These are phyloP conservation scores for Nerophis lumbriciformis DNA, from an alignment of 2,113 vertebrate species.

Conservation along the genomic window DNA sequence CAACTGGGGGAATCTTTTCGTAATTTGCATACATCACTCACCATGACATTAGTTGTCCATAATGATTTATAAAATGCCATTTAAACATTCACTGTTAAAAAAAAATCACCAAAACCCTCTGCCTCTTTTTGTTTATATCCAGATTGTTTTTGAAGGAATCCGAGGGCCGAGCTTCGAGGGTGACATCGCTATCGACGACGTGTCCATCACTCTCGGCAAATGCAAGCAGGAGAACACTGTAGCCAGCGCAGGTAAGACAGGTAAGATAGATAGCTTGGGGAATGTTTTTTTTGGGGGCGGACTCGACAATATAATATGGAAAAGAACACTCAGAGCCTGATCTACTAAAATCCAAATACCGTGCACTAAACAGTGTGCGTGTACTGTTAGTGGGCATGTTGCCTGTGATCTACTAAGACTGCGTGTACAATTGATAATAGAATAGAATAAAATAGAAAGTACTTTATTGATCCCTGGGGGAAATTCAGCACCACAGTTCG, in stretches of 20 bases:
- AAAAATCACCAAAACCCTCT: neutral
- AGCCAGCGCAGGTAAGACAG: slow-evolving; percentile 73
- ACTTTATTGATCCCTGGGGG: no score
- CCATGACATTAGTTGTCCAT: neutral
- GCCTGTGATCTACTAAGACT: no score
- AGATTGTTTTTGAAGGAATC: slow-evolving; percentile 96
- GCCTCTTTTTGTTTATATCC: slow-evolving; percentile 28
- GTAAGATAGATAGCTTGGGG: slow-evolving; percentile 45
- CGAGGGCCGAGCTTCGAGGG: slow-evolving; percentile 85
- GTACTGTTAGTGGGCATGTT: no score
- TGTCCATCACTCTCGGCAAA: slow-evolving; percentile 89
- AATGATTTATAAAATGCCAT: neutral
- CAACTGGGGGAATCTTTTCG: no score
- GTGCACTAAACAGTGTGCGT: no score
- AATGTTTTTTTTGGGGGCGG: slow-evolving; percentile 1
- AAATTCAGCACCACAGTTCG: no score
- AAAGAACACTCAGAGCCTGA: neutral
- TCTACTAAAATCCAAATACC: no score
- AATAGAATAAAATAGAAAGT: no score
- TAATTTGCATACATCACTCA: neutral
- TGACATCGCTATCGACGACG: slow-evolving; percentile 93
- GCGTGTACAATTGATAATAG: no score
- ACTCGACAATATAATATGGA: neutral
- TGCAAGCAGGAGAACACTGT: slow-evolving; percentile 76
- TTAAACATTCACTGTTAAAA: neutral